phyloP scores from a whole-genome alignment of 2,888 invertebrate species.

The Drosophila neonasuta region DNA sequence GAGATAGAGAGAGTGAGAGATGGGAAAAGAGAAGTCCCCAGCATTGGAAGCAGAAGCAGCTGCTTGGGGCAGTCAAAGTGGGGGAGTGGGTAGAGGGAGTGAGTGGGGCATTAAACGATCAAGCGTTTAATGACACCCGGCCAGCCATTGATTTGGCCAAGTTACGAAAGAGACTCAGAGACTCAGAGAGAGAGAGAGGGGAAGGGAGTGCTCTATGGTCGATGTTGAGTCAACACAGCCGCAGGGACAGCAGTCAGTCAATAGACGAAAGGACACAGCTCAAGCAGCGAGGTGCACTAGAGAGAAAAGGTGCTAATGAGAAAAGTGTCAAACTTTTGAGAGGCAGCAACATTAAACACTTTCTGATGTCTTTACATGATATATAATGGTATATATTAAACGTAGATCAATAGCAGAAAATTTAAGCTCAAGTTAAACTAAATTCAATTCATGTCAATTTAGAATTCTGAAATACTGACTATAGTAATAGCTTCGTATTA shows the following conservation, averaged over 20 bases:
- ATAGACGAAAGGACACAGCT: slow-evolving; percentile 49
- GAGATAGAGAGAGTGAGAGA: slow-evolving; percentile 9
- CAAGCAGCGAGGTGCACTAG: slow-evolving; percentile 39
- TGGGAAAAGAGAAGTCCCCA: slow-evolving; percentile 1
- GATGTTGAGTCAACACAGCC: slow-evolving; percentile 69
- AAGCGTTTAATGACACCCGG: slow-evolving; percentile 78
- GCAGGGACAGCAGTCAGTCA: slow-evolving; percentile 69
- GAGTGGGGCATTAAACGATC: slow-evolving; percentile 69
- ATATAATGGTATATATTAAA: too few relatives aligned
- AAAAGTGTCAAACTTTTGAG: not conserved
- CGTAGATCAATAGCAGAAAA: too few relatives aligned
- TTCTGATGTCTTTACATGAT: too few relatives aligned
- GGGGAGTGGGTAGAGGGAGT: not conserved
- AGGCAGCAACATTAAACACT: not conserved
- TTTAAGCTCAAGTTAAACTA: too few relatives aligned
- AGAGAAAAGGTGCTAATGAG: too few relatives aligned
- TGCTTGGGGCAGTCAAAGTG: not conserved
- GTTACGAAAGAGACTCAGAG: slow-evolving; percentile 48
- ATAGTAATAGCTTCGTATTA: too few relatives aligned
- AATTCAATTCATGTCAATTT: too few relatives aligned
- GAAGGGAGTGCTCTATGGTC: not conserved
- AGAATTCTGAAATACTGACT: too few relatives aligned
- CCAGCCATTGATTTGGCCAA: slow-evolving; percentile 75
- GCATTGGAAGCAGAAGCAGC: not conserved
- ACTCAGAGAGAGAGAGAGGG: not conserved